These are phyloP conservation scores for Sebastolobus altivelis DNA, from an alignment of 2,797 vertebrate genomes.

Conservation along the genomic window DNA sequence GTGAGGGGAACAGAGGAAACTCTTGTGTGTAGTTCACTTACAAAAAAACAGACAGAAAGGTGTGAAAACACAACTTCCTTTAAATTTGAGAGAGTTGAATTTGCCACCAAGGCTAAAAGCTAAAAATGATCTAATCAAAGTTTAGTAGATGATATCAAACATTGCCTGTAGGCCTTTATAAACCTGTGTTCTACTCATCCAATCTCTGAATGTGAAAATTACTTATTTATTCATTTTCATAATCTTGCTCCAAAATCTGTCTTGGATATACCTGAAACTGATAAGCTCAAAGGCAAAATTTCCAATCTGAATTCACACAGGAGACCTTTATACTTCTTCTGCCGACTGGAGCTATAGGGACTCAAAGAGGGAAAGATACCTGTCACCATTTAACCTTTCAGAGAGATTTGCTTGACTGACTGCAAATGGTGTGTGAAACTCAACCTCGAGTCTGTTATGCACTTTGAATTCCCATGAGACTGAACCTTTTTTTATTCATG, in stretches of 20 bases:
- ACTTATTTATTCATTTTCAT: slow-evolving; percentile 15
- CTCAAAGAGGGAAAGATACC: slow-evolving; percentile 42
- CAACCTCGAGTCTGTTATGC: slow-evolving; percentile 25
- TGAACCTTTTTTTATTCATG: slow-evolving; percentile 23
- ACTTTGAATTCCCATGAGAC: slow-evolving; percentile 34
- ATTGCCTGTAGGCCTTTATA: neutral
- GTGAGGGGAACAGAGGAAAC: slow-evolving; percentile 33
- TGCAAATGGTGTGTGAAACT: slow-evolving; percentile 59
- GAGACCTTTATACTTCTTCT: neutral
- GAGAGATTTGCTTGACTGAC: slow-evolving; percentile 56
- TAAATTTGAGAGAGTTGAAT: neutral
- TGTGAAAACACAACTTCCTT: neutral
- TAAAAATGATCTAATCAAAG: neutral
- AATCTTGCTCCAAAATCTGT: neutral
- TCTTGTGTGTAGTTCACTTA: slow-evolving; percentile 13
- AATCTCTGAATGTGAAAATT: neutral
- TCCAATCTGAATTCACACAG: slow-evolving; percentile 32
- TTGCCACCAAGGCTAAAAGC: neutral
- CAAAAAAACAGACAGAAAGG: neutral
- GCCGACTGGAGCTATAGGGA: slow-evolving; percentile 17
- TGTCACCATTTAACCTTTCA: slow-evolving; percentile 62
- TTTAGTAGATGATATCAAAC: neutral
- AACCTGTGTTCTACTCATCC: neutral
- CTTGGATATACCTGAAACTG: neutral
- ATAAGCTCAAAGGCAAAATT: slow-evolving; percentile 30